A percentile compares a stretch with the other conserved stretches of the same genome.
These are phyloP conservation scores for Dicranocentrus wangi DNA, from an alignment of 2,888 invertebrate species.

Conservation along the genomic window DNA sequence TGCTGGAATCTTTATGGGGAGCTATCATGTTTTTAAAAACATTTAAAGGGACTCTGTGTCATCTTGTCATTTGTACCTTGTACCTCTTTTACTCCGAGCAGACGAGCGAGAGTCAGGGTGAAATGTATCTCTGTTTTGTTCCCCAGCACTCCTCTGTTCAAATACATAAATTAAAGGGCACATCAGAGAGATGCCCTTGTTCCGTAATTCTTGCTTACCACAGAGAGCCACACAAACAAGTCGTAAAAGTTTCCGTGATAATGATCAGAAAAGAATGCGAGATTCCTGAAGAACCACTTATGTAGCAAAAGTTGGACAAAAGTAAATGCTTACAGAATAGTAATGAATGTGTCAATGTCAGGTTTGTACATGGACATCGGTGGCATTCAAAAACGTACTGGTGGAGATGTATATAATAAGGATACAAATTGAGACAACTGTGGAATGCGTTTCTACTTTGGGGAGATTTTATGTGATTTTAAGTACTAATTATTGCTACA, in stretches of 20 bases:
- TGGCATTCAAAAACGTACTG: not conserved
- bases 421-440: conserved; percentile 18
- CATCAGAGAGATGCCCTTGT: not conserved
- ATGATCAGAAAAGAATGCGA: conserved; percentile 32
- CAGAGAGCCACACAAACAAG: conserved; percentile 3
- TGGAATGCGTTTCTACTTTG: not conserved
- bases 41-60: conserved; percentile 9
- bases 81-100: conserved; percentile 6
- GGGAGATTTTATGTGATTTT: not conserved
- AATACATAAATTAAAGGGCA: conserved; percentile 18
- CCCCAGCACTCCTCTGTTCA: not conserved
- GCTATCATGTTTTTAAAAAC: not conserved
- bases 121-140: not conserved
- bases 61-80: conserved; percentile 23
- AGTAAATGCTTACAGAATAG: not conserved
- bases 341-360: conserved; percentile 6
- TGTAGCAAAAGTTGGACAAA: too few species aligned
- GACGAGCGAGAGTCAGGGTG: conserved; percentile 29
- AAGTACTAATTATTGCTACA: not conserved
- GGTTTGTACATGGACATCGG: conserved; percentile 1
- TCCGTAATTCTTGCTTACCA: conserved; percentile 14
- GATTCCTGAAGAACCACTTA: conserved; percentile 9
- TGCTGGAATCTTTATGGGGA: not conserved
- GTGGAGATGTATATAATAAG: not conserved
- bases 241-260: conserved; percentile 35